Conservation (phyloP, 2,113 vertebrate species). For the Melanocharis versteri region DNA sequence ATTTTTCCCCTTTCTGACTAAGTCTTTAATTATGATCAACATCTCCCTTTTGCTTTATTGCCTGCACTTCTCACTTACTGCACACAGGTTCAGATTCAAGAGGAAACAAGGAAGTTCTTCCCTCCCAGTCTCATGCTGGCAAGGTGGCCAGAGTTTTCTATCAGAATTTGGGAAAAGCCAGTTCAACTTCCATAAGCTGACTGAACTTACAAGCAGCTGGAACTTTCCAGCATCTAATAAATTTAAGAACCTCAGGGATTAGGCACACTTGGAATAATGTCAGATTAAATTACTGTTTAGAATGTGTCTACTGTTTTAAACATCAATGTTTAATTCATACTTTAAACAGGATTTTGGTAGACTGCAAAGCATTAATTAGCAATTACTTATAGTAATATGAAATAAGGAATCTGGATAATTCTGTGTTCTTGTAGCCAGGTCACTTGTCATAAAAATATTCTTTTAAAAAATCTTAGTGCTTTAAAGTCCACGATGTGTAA, state of each 20-base stretch:
- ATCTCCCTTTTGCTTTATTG: not conserved
- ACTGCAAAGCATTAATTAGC: not conserved
- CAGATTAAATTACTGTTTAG: not conserved
- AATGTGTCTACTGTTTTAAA: not conserved
- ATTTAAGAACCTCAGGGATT: not conserved
- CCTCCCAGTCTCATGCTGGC: not conserved
- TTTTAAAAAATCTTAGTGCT: not conserved
- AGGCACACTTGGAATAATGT: not conserved
- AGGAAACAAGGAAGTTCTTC: not conserved
- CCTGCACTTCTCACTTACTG: not conserved
- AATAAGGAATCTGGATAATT: not conserved
- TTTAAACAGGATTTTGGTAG: not conserved
- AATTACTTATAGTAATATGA: not conserved
- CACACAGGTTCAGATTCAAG: not conserved
- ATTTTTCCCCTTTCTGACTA: not conserved
- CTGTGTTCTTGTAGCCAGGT: not conserved
- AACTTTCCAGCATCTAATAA: not conserved
- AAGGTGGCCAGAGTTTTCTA: not conserved
- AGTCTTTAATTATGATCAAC: not conserved
- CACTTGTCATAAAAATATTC: not conserved
- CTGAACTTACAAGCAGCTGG: not conserved
- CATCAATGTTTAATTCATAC: not conserved
- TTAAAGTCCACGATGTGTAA: not conserved
- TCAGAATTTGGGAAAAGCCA: not conserved
- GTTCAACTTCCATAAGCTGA: not conserved